phyloP scores from a whole-genome alignment of 2,888 invertebrate species.

The Hydrotaea diabolus region DNA sequence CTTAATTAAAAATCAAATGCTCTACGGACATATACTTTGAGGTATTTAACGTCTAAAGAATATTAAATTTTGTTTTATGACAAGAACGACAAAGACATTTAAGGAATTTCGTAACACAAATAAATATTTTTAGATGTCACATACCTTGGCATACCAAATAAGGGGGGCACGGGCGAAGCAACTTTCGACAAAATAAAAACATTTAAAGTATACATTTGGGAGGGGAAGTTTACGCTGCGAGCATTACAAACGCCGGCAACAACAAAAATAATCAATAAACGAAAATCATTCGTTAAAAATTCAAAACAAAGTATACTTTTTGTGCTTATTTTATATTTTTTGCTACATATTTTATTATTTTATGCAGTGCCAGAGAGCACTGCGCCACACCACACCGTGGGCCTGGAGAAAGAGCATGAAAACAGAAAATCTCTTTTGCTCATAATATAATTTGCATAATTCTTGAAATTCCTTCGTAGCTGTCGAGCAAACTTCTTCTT shows the following conservation, averaged over 20 bases:
- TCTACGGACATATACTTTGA: neutral
- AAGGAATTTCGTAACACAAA: neutral
- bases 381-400: too few relatives aligned
- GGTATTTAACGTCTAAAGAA: neutral
- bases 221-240: neutral
- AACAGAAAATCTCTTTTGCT: constrained; percentile 11
- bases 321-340: neutral
- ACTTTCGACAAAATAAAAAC: neutral
- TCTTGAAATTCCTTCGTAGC: constrained; percentile 6
- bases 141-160: constrained; percentile 6
- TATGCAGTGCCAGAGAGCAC: neutral
- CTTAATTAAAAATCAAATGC: constrained; percentile 2
- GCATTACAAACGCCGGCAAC: neutral
- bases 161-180: neutral
- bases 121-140: neutral
- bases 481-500: constrained; percentile 6
- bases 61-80: neutral
- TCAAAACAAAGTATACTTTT: constrained; percentile 1
- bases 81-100: neutral
- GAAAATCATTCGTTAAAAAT: constrained; percentile 21
- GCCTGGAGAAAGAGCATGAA: too few relatives aligned
- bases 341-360: neutral
- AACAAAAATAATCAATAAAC: constrained; percentile 4
- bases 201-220: constrained; percentile 15
- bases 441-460: constrained; percentile 47